phyloP scores from a whole-genome alignment of 2,797 vertebrate genomes.

The Arnoldichthys spilopterus region DNA sequence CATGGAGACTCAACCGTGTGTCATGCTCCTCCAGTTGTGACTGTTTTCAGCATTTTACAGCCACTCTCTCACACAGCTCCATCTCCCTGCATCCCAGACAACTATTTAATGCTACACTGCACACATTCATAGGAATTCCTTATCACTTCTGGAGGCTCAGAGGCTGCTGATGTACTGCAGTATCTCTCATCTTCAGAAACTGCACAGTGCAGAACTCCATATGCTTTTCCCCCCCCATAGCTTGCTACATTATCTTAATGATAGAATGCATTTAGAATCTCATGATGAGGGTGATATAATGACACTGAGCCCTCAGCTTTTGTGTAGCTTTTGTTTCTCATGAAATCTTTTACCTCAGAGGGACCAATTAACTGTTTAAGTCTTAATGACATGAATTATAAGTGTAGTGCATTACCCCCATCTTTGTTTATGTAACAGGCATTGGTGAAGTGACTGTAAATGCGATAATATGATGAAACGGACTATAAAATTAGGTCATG shows the following conservation, averaged over 20 bases:
- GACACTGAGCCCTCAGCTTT: constrained; percentile 1
- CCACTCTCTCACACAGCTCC: constrained; percentile 1
- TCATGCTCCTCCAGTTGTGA: constrained; percentile 8
- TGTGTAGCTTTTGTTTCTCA: neutral
- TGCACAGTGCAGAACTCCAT: neutral
- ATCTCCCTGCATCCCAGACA: constrained; percentile 21
- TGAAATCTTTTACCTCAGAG: neutral
- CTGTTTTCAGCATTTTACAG: constrained; percentile 21
- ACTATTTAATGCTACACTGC: constrained; percentile 29
- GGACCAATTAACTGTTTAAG: neutral
- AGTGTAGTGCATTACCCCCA: neutral
- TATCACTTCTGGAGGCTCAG: constrained; percentile 1
- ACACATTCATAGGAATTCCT: constrained; percentile 13
- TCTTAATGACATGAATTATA: neutral
- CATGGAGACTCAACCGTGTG: neutral
- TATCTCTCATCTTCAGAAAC: neutral
- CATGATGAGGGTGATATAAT: constrained; percentile 4
- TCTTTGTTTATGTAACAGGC: constrained; percentile 5
- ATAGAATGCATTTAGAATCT: neutral
- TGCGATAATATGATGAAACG: neutral
- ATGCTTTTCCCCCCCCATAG: neutral
- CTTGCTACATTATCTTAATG: constrained; percentile 14
- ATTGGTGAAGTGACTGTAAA: neutral
- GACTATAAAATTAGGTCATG: neutral
- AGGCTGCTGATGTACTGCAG: neutral